Percentiles rank a stretch among this genome's conserved stretches.
phyloP scores from a whole-genome alignment of 2,888 invertebrate species.

The Drosophila siamana region DNA sequence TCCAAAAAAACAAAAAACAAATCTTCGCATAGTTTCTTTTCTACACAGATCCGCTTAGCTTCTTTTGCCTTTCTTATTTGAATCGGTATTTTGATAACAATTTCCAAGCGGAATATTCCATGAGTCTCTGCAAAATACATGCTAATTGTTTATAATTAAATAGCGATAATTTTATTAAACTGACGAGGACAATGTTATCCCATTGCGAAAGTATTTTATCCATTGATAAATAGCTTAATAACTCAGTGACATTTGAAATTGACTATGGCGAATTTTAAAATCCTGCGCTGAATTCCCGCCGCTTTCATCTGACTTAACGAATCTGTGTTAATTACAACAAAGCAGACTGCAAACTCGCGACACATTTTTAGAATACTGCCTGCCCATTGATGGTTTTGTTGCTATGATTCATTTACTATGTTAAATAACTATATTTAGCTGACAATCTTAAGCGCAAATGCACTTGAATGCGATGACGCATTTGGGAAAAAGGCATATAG shows the following conservation, averaged over 20 bases:
- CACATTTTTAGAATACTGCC: not conserved
- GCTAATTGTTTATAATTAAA: constrained; percentile 26
- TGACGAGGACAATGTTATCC: not conserved
- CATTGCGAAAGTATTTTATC: not conserved
- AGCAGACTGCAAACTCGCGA: too few relatives aligned
- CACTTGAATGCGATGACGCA: constrained; percentile 20
- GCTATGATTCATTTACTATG: constrained; percentile 35
- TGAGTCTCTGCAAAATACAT: constrained; percentile 27
- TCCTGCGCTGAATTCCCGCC: not conserved
- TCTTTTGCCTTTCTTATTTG: constrained; percentile 6
- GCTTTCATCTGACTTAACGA: constrained; percentile 33
- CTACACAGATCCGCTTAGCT: not conserved
- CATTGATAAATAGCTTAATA: not conserved
- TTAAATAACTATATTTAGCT: constrained; percentile 27
- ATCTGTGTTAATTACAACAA: constrained; percentile 35
- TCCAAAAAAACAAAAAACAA: too few relatives aligned
- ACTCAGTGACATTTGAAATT: not conserved
- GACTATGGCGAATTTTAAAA: not conserved
- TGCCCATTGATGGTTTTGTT: constrained; percentile 4
- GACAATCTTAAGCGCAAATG: constrained; percentile 14
- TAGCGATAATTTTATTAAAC: constrained; percentile 25
- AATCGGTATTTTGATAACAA: constrained; percentile 7
- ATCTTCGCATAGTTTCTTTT: constrained; percentile 56
- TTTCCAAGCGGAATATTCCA: constrained; percentile 58
- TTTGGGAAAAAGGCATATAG: not conserved